Percentiles rank a stretch among this genome's conserved stretches.
These are phyloP conservation scores for Chaetops frenatus DNA, from an alignment of 2,113 vertebrate genomes.

Conservation along the genomic window DNA sequence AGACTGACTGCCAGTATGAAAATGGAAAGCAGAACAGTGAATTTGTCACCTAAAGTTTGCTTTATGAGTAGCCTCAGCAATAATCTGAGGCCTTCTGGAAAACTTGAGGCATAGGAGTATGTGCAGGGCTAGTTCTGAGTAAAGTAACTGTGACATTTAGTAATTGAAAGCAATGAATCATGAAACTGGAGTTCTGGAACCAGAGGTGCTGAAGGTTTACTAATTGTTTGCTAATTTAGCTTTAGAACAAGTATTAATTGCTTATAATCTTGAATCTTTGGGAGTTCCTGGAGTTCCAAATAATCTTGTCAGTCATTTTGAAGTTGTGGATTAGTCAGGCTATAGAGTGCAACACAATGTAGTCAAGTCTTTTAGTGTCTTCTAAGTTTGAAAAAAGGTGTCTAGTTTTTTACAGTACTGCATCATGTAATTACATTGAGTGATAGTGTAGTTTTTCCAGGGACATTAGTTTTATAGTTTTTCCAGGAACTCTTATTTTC, in stretches of 20 bases:
- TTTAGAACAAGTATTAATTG: not conserved
- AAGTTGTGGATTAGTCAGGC: not conserved
- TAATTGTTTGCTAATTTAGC: not conserved
- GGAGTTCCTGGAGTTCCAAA: not conserved
- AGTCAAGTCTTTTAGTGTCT: not conserved
- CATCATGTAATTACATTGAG: not conserved
- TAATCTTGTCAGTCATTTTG: not conserved
- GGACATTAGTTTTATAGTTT: not conserved
- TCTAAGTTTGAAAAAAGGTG: not conserved
- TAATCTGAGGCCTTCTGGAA: not conserved
- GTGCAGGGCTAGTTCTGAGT: not conserved
- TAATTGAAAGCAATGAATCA: conserved; percentile 42
- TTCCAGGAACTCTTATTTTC: not conserved
- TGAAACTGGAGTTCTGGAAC: not conserved
- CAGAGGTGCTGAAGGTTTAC: not conserved
- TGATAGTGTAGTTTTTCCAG: not conserved
- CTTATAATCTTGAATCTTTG: not conserved
- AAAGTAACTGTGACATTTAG: not conserved
- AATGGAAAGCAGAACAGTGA: not conserved
- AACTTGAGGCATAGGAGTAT: not conserved
- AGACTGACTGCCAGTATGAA: not conserved
- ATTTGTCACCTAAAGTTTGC: not conserved
- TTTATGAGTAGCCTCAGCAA: not conserved
- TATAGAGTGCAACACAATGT: accelerated
- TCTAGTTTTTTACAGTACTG: not conserved